phyloP scores from a whole-genome alignment of 2,113 vertebrate species.

The Cariama cristata region DNA sequence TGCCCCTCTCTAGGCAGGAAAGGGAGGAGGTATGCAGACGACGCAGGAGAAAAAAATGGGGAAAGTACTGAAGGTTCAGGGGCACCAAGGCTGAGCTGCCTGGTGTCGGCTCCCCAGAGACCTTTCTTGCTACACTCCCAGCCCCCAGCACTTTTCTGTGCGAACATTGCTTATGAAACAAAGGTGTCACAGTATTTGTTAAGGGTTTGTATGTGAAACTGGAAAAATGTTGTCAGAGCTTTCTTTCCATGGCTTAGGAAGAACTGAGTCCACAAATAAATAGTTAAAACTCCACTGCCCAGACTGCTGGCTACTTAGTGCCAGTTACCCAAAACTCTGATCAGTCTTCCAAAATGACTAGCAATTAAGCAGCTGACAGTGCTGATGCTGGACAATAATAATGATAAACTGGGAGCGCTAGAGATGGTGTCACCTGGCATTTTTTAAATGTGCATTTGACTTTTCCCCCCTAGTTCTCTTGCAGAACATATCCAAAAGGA shows the following conservation, averaged over 20 bases:
- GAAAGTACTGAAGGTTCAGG: background rate
- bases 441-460: background rate
- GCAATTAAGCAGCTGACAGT: background rate
- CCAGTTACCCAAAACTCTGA: background rate
- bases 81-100: background rate
- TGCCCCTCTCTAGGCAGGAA: background rate
- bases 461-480: background rate
- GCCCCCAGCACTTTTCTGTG: background rate
- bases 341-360: background rate
- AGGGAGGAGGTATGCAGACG: background rate
- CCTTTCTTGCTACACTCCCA: background rate
- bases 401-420: background rate
- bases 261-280: background rate
- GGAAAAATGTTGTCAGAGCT: background rate
- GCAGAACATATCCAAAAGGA: background rate
- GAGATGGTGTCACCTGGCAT: background rate
- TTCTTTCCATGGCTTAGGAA: background rate
- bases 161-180: fast-evolving
- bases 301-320: background rate
- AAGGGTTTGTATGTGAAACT: background rate
- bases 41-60: background rate
- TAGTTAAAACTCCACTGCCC: background rate
- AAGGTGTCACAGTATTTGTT: background rate
- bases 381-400: background rate
- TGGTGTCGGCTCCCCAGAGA: background rate